Evolutionary conservation across 2,113 vertebrate genomes (phyloP), one percentile per base, ranked within the genome.

Genomic region (Oryzias curvinotus): DNA sequence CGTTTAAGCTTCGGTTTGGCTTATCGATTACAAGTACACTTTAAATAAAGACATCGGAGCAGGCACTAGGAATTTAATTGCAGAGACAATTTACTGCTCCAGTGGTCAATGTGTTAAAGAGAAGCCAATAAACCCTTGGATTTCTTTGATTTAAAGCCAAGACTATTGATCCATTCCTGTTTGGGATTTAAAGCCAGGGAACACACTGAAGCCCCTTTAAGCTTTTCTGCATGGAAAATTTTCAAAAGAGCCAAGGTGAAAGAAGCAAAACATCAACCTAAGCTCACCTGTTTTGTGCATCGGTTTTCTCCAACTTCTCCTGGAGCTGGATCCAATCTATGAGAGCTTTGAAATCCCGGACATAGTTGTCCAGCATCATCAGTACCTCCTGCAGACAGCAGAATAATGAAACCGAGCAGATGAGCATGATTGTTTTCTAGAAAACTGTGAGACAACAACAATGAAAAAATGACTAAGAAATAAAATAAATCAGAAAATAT

Each of bases 311-410:
- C 57, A 99, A 83, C 85, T 99, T 99, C 86, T 99, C 96, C 86
- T 99, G 97, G 41, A 99, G 94, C 71, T 99, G 97, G 82, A 99
- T 97, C 97, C 97, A 99, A 84, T 98, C 97, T 68, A 99, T 99
- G 80, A 99, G 86, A 25, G 97, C 96, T 91, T 99, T 99, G 88
- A 99, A 99, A 81, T 99, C 97, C 57, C 96, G 92, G 5, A 99
- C 97, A 4, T 99, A 99, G 87, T 99, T 99, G 91, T 98, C 95
- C 77, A 99, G 85, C 95, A 99, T 98, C 97, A 99, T 99, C 75
- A 99, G 77, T 62, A 99, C 97, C 85, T 99, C 97, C 97, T 99
- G 52, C 19, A 68, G 5, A 77, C 7, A 73, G 42, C 75, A 69
- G 26, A 19, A 65, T 13, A 57, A 51, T 3, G n/a, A 17, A 10